A percentile compares a stretch with the other conserved stretches of the same genome.
Evolutionary conservation across 2,888 invertebrate species (phyloP).

Genomic region (Luperina nickerlii): DNA sequence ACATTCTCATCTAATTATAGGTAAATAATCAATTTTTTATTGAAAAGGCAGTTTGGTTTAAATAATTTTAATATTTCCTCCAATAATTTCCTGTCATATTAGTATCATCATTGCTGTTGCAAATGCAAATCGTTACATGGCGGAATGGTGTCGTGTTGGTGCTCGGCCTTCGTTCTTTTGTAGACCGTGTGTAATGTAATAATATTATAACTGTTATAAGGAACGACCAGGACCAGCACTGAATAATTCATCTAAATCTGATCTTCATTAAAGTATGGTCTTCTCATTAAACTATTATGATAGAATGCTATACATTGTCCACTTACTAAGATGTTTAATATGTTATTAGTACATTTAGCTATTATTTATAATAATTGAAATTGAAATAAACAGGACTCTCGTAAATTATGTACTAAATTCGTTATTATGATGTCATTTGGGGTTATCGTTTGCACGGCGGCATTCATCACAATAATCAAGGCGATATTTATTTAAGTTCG

Average conservation of each 20-base stretch:
- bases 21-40: not conserved
- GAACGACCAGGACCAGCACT: constrained; percentile 21
- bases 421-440: constrained; percentile 68
- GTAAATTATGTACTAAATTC: constrained; percentile 49
- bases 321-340: not conserved
- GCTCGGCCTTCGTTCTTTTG: constrained; percentile 28
- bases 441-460: constrained; percentile 65
- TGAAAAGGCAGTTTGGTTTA: not conserved
- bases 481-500: constrained; percentile 18
- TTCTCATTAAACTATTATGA: constrained; percentile 17
- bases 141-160: constrained; percentile 12
- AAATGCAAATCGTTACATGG: not conserved
- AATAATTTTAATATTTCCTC: constrained; percentile 9
- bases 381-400: constrained; percentile 40
- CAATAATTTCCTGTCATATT: constrained; percentile 9
- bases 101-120: not conserved
- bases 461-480: constrained; percentile 31
- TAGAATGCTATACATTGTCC: constrained; percentile 29
- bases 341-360: constrained; percentile 16
- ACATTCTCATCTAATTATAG: not conserved
- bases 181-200: not conserved
- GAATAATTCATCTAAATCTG: constrained; percentile 42
- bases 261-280: constrained; percentile 23
- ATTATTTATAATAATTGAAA: constrained; percentile 37
- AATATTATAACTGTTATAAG: not conserved